Evolutionary conservation across 2,888 invertebrate genomes (phyloP), one percentile per base, ranked within the genome.

Genomic region (Vesta saturnalis): DNA sequence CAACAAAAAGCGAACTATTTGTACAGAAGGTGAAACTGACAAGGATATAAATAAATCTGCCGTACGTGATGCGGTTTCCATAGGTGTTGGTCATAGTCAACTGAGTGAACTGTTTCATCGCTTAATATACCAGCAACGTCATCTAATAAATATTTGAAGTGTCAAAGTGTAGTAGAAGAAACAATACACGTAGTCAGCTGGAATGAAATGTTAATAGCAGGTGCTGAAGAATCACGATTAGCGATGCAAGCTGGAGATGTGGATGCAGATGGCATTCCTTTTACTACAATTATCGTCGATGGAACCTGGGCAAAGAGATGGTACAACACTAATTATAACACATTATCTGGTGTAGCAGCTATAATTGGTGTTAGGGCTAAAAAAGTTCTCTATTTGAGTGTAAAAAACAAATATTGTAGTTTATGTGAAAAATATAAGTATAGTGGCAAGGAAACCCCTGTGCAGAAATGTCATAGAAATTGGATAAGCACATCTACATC

Each of bases 141-240:
- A 35, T 16, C 39, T 3, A 55, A 55, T 10, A 55, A 18, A 52
- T 52, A 52, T 52, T 3, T 52, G 18, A 52, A 52, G 18, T 52
- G 14, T 23, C 55, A 55, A 55, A 22, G 23, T 23, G 15, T 22
- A 55, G 23, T 55, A 55, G 14, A 55, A 12, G 30, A 55, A 55
- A 55, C 18, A 1, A 35, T 57, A 57, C 35, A 57, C 16, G 18
- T 14, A 55, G 22, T n/a, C n/a, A n/a, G 10, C n/a, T 55, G 55
- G 55, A 21, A 22, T 23, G 8, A 55, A 55, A 35, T 57, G 39
- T 57, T 57, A 35, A 5, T 16, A 3, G 39, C 57, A 35, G 39
- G 57, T 57, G 57, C 57, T 16, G 39, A 57, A 35, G 39, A 57
- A 57, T 35, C 35, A 15, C 57, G 39, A 57, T 57, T 57, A 55